Conservation (phyloP, 2,113 vertebrate species). For the Cephalopholis sonnerati region DNA sequence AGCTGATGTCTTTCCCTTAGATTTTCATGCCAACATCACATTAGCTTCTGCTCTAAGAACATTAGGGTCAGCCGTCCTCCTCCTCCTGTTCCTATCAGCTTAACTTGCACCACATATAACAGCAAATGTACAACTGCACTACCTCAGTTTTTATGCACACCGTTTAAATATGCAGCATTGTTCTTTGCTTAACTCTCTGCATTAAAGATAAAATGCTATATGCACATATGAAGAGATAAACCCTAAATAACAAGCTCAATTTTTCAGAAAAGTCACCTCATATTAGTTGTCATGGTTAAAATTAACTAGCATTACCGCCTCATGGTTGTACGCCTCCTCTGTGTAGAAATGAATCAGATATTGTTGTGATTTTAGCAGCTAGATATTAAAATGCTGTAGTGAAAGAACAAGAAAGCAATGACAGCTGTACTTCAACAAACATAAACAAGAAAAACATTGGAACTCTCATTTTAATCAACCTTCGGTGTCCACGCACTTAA, state of each 20-base stretch:
- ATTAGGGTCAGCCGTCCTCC: conserved; percentile 2
- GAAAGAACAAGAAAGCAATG: too few relatives aligned
- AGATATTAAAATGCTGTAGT: too few relatives aligned
- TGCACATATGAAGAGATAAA: not conserved
- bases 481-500: too few relatives aligned
- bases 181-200: not conserved
- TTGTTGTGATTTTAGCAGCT: too few relatives aligned
- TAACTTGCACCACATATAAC: not conserved
- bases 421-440: too few relatives aligned
- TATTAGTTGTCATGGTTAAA: not conserved
- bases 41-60: conserved; percentile 12
- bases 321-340: too few relatives aligned
- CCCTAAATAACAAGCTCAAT: not conserved
- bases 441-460: too few relatives aligned
- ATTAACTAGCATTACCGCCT: too few relatives aligned
- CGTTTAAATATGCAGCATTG: too few relatives aligned
- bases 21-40: conserved; percentile 42
- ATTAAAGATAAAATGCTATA: not conserved
- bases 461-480: too few relatives aligned
- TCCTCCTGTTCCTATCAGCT: not conserved
- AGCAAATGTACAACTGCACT: not conserved
- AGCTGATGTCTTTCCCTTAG: conserved; percentile 37
- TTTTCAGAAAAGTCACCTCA: not conserved
- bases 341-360: too few relatives aligned
- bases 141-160: not conserved